Conservation (phyloP, 2,888 invertebrate species). For the Antheraea yamamai region DNA sequence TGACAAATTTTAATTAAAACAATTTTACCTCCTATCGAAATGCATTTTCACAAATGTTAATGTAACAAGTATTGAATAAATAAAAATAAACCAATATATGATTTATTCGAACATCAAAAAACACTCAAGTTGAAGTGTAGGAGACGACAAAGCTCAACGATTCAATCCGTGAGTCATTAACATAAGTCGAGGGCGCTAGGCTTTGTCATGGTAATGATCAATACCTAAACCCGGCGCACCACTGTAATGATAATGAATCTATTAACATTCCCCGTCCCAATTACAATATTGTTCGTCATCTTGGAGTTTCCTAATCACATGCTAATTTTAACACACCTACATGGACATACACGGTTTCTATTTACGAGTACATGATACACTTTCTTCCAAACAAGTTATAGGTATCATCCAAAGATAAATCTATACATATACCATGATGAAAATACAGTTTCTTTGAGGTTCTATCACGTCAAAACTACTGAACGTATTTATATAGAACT, state of each 20-base stretch:
- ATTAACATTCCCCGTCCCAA: slow-evolving; percentile 37
- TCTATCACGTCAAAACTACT: background rate
- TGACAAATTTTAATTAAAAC: too few relatives aligned
- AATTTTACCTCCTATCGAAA: background rate
- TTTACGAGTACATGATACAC: background rate
- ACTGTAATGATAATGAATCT: slow-evolving; percentile 42
- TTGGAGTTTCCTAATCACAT: slow-evolving; percentile 6
- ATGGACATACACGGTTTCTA: background rate
- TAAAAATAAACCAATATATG: background rate
- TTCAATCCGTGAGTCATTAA: slow-evolving; percentile 20
- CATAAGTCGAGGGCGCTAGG: slow-evolving; percentile 22
- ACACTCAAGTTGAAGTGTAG: slow-evolving; percentile 17
- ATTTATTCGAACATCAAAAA: slow-evolving; percentile 21
- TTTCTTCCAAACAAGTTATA: too few relatives aligned
- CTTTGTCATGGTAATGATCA: slow-evolving; percentile 24
- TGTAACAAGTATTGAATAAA: too few relatives aligned
- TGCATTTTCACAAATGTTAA: background rate
- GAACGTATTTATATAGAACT: too few relatives aligned
- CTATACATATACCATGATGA: background rate
- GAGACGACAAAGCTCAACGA: slow-evolving; percentile 14
- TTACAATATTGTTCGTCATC: slow-evolving; percentile 38
- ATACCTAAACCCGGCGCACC: slow-evolving; percentile 14
- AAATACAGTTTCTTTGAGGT: background rate
- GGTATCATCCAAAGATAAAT: too few relatives aligned
- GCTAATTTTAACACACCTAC: background rate